These are phyloP conservation scores for Crotalus tigris DNA, from an alignment of 2,113 vertebrate species.

Conservation along the genomic window DNA sequence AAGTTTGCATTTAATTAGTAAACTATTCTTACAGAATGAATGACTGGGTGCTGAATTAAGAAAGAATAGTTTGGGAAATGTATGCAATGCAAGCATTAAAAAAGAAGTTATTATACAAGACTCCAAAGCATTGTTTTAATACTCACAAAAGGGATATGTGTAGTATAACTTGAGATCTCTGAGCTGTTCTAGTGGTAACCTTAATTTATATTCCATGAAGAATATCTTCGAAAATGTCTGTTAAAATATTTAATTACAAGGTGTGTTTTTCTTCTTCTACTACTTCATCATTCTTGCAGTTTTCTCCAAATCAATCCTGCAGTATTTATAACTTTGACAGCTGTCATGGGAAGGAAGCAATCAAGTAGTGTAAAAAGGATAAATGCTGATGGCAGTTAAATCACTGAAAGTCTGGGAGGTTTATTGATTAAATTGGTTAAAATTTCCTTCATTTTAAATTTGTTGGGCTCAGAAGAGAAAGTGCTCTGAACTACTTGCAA, in stretches of 20 bases:
- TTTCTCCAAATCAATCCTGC: conserved; percentile 11
- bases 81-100: not conserved
- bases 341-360: not conserved
- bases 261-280: conserved; percentile 21
- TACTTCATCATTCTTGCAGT: not conserved
- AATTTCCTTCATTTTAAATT: not conserved
- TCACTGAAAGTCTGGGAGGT: rapidly evolving
- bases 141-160: conserved; percentile 4
- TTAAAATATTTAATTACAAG: conserved; percentile 57
- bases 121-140: conserved; percentile 18
- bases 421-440: not conserved
- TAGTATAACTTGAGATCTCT: conserved; percentile 34
- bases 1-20: not conserved
- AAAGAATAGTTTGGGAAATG: not conserved
- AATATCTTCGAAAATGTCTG: conserved; percentile 24
- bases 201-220: conserved; percentile 44
- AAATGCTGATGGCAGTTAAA: conserved; percentile 9
- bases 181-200: not conserved
- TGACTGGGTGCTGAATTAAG: not conserved
- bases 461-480: conserved; percentile 14
- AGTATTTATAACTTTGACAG: conserved; percentile 14
- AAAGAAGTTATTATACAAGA: not conserved
- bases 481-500: not conserved
- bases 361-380: not conserved
- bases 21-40: not conserved